These are phyloP conservation scores for Orthonevra nobilis DNA, from an alignment of 2,888 invertebrate species.

Conservation along the genomic window DNA sequence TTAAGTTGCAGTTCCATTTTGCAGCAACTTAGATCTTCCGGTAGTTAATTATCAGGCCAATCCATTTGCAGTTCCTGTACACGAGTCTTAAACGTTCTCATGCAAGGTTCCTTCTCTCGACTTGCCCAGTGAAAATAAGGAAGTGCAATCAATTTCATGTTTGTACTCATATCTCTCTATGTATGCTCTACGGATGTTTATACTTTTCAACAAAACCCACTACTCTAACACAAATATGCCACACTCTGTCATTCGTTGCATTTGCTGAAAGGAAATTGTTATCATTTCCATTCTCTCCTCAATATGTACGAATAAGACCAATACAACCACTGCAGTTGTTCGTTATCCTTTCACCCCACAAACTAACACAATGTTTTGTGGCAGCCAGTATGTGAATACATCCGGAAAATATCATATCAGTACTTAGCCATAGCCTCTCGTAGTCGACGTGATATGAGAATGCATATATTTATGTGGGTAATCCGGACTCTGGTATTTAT, in stretches of 20 bases:
- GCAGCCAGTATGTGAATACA: constrained; percentile 11
- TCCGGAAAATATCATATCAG: constrained; percentile 17
- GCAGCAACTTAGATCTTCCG: neutral
- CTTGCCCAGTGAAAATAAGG: constrained; percentile 10
- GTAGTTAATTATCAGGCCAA: constrained; percentile 22
- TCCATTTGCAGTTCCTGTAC: constrained; percentile 32
- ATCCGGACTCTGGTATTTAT: constrained; percentile 49
- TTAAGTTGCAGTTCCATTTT: constrained; percentile 1
- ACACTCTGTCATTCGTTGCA: constrained; percentile 17
- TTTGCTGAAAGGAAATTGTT: constrained; percentile 54
- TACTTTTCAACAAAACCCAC: constrained; percentile 8
- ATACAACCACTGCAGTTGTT: constrained; percentile 45
- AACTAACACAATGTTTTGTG: constrained; percentile 42
- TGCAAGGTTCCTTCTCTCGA: neutral
- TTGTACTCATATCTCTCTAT: constrained; percentile 38
- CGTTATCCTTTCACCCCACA: constrained; percentile 11
- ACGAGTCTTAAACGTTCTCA: constrained; percentile 1
- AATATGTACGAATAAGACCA: constrained; percentile 4
- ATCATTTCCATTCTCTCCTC: constrained; percentile 32
- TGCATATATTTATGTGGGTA: constrained; percentile 55
- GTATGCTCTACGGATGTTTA: constrained; percentile 24
- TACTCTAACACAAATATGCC: neutral
- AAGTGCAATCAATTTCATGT: constrained; percentile 48
- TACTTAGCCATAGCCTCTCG: constrained; percentile 6
- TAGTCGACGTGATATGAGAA: constrained; percentile 36